These are phyloP conservation scores for Caenorhabditis drosophilae DNA, from an alignment of 2,888 invertebrate genomes.

Conservation along the genomic window DNA sequence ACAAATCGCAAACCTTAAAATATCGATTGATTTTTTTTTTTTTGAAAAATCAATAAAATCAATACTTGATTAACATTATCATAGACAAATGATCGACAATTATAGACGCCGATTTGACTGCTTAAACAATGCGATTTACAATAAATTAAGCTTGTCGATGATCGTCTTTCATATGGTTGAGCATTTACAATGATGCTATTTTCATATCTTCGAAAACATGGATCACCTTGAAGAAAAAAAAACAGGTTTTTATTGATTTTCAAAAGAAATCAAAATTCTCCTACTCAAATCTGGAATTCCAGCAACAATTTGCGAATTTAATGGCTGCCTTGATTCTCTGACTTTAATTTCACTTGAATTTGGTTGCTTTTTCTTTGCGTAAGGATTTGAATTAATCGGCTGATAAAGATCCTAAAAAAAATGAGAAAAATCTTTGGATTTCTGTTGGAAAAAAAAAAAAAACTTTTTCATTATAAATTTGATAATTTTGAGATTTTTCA, in stretches of 20 bases:
- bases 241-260: background rate
- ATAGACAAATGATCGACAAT: conserved; percentile 68
- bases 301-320: conserved; percentile 43
- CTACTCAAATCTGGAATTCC: conserved; percentile 64
- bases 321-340: background rate
- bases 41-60: background rate
- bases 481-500: conserved; percentile 24
- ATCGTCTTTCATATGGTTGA: conserved; percentile 68
- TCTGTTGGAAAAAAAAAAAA: too few species aligned
- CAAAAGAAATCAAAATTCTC: too few species aligned
- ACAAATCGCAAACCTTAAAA: conserved; percentile 66
- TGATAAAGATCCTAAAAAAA: too few species aligned
- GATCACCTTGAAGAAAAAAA: conserved; percentile 56
- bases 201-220: conserved; percentile 67
- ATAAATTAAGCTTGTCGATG: conserved; percentile 52
- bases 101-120: conserved; percentile 64
- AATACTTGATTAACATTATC: conserved; percentile 66
- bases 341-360: conserved; percentile 3
- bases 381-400: background rate
- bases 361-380: background rate
- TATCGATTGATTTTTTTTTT: background rate
- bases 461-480: conserved; percentile 34
- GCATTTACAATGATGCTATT: conserved; percentile 68
- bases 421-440: too few species aligned
- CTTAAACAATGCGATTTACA: conserved; percentile 66